Evolutionary conservation across 2,797 vertebrate genomes (phyloP), one percentile per base, ranked within the genome.

Genomic region (Scolopax rusticola): DNA sequence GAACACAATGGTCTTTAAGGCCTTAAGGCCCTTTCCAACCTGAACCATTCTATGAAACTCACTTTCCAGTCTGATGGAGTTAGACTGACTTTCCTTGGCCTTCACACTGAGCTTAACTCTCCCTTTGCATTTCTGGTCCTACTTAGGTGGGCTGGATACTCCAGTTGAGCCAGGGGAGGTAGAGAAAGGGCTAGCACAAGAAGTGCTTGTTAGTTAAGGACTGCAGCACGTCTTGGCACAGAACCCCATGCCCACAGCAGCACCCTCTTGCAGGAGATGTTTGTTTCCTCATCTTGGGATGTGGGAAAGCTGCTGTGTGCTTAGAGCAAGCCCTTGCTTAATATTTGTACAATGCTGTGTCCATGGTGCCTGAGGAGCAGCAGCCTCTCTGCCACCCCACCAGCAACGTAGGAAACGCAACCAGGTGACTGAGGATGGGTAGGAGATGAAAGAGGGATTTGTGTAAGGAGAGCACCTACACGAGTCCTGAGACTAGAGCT

Each of bases 181-280:
- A 70, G 36, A 41, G 41, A 15, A 79, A 21, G 57, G 24, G 12
- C 43, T 19, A 1, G 7, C 6, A 25, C 30, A 33, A 51, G 32
- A 33, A 33, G 6, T 2, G 24, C 27, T 71, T 70, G 30, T 53
- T 54, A 17, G 9, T 79, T 32, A 21, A 54, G 59, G 50, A 71
- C 33, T 1, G 0, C 33, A 21, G 36, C 24, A 5, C 5, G 3
- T 12, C 25, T 70, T 74, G 68, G 60, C 40, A 14, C 7, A 0
- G 12, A 33, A 47, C 40, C 14, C 51, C 28, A 1, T 32, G 64
- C 48, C 56, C 45, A 12, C 36, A 70, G 75, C 68, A 56, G 7
- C 41, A 9, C 18, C 16, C 0, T 2, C 67, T 76, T 70, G 24
- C 16, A 38, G 67, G 69, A 90, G 36, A 20, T 7, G 23, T 70